These are phyloP conservation scores for Hirtodrosophila confusa DNA, from an alignment of 2,888 invertebrate genomes.

Conservation along the genomic window DNA sequence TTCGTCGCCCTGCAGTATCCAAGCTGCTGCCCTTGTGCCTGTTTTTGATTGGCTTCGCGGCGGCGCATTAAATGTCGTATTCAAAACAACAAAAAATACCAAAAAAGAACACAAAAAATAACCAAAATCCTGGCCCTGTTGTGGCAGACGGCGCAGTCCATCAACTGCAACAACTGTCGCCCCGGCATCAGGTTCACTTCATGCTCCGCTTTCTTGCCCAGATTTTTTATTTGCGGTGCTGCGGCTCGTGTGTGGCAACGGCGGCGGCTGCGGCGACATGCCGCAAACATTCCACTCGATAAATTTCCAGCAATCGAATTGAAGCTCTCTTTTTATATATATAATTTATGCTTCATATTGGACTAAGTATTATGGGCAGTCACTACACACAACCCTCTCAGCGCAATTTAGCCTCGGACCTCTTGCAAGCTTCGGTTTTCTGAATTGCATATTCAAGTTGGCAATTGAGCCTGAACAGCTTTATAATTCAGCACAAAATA, in stretches of 20 bases:
- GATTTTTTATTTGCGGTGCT: conserved; percentile 27
- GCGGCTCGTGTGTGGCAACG: conserved; percentile 61
- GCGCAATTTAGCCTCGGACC: not conserved
- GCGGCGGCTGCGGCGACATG: conserved; percentile 31
- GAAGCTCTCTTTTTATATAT: conserved; percentile 27
- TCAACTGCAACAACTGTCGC: conserved; percentile 58
- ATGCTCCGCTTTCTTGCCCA: conserved; percentile 32
- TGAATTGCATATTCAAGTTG: too few relatives aligned
- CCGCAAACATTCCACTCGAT: conserved; percentile 52
- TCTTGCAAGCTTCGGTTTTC: too few relatives aligned
- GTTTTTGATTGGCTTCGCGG: conserved; percentile 82
- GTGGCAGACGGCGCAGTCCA: conserved; percentile 54
- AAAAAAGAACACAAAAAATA: conserved; percentile 16
- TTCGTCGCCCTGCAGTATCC: conserved; percentile 28
- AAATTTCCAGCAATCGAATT: conserved; percentile 47
- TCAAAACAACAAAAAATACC: conserved; percentile 28
- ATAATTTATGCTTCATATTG: conserved; percentile 37
- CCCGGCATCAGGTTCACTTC: conserved; percentile 55
- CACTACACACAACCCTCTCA: not conserved
- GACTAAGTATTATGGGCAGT: conserved; percentile 19
- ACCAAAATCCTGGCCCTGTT: conserved; percentile 32
- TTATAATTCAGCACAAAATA: too few relatives aligned
- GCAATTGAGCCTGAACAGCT: too few relatives aligned
- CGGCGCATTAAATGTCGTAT: conserved; percentile 50
- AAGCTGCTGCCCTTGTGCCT: conserved; percentile 62